Conservation (phyloP, 2,888 invertebrate genomes). For the Andrena flavipes region DNA sequence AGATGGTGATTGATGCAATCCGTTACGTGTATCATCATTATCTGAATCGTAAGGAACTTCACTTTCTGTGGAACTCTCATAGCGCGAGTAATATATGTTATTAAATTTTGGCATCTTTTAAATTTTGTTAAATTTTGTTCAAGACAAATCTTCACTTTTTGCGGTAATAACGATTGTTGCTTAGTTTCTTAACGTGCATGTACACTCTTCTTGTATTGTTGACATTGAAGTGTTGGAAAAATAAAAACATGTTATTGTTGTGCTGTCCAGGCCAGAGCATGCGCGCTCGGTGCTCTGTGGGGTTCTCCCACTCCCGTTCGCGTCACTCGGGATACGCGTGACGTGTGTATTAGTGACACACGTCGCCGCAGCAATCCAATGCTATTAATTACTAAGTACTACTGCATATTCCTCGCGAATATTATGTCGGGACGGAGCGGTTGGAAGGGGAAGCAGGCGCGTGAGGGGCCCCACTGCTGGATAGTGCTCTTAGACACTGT, state of each 20-base stretch:
- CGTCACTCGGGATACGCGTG: too few relatives aligned
- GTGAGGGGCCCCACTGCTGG: too few relatives aligned
- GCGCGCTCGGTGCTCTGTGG: neutral
- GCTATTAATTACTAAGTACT: too few relatives aligned
- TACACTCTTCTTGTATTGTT: too few relatives aligned
- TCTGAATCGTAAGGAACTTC: constrained; percentile 44
- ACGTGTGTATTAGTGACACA: too few relatives aligned
- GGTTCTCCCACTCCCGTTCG: too few relatives aligned
- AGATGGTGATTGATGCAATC: constrained; percentile 20
- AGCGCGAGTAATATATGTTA: constrained; percentile 42
- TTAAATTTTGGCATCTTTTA: constrained; percentile 29
- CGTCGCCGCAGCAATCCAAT: too few relatives aligned
- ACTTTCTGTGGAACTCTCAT: constrained; percentile 17
- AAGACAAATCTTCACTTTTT: neutral
- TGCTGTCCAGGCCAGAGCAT: neutral
- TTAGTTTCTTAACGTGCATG: neutral
- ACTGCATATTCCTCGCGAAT: too few relatives aligned
- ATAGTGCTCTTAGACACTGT: too few relatives aligned
- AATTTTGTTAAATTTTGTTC: neutral
- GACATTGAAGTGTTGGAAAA: too few relatives aligned
- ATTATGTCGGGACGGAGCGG: too few relatives aligned
- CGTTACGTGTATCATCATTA: neutral
- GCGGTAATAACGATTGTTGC: neutral
- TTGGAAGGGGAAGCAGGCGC: too few relatives aligned
- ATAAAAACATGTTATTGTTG: neutral